phyloP scores from a whole-genome alignment of 2,888 invertebrate species.

The Ganaspis brasiliensis region DNA sequence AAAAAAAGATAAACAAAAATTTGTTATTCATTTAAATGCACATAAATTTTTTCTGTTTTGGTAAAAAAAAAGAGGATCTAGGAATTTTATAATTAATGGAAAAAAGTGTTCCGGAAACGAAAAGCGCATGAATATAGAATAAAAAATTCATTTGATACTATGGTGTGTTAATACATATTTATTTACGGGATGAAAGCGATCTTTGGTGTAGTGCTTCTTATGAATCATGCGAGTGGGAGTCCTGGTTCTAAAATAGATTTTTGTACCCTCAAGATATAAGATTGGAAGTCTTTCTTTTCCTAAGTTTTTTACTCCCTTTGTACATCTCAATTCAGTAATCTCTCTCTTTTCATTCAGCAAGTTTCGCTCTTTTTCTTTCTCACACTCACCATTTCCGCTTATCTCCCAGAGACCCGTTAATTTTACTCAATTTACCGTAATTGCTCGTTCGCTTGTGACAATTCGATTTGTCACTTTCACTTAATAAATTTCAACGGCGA shows the following conservation, averaged over 20 bases:
- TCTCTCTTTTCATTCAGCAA: slow-evolving; percentile 25
- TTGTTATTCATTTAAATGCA: too few relatives aligned
- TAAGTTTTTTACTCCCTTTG: neutral
- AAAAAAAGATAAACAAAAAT: too few relatives aligned
- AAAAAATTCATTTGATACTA: neutral
- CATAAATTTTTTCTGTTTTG: too few relatives aligned
- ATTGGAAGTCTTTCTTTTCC: slow-evolving; percentile 8
- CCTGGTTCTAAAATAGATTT: slow-evolving; percentile 35
- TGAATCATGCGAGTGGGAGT: slow-evolving; percentile 31
- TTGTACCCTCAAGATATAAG: slow-evolving; percentile 11
- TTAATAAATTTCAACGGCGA: slow-evolving; percentile 36
- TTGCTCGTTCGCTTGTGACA: slow-evolving; percentile 55
- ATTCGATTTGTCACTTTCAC: slow-evolving; percentile 53
- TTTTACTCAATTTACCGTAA: slow-evolving; percentile 57
- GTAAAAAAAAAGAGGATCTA: too few relatives aligned
- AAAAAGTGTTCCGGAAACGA: neutral
- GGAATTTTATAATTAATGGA: neutral
- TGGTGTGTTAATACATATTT: slow-evolving; percentile 16
- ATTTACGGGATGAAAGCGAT: slow-evolving; percentile 21
- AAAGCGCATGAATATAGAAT: neutral
- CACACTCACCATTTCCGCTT: slow-evolving; percentile 53
- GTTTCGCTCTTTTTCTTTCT: neutral
- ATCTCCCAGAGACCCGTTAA: slow-evolving; percentile 57
- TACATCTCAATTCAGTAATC: slow-evolving; percentile 21
- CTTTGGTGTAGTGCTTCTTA: slow-evolving; percentile 7